Base-by-base conservation (phyloP, 2,113 vertebrate genomes). In the Hippocampus mohnikei region DNA sequence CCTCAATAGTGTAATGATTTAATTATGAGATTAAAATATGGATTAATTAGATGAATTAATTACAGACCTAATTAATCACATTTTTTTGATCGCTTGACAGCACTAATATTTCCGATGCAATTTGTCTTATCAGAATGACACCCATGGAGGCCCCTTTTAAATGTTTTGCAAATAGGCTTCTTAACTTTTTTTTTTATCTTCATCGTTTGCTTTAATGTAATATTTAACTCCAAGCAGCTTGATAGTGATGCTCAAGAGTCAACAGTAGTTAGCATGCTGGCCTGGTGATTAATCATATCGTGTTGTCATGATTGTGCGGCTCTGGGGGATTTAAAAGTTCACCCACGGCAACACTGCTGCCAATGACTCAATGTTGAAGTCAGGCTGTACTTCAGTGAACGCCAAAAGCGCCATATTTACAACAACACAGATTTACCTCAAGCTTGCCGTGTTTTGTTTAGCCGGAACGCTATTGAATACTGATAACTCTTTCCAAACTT, bases 281-380 rank as follows among this genome's bases (percentile, higher is more conserved):
- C 67, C 52, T 63, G 64, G 70, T 73, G 75, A 60, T 82, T 68
- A 79, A 58, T 83, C 53, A 33, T 27, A 72, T 27, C 10, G 3
- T 12, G n/a, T 23, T 63, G 37, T 63, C 40, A 13, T 42, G 61
- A 23, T 3, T n/a, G 37, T 63, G 21, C 23, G 37, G 23, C 61
- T 63, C 61, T 63, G 83, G 84, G 89, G 88, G 67, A 76, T 77
- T 69, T 81, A 79, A 87, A 77, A 81, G 82, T 78, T 84, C 53
- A 70, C 81, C 82, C 75, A 84, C 78, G 16, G 15, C 15, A 29
- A 16, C 58, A 37, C 8, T 60, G 8, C 13, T 1, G 27, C 27
- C 27, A 8, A 18, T 18, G 58, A 60, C 58, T 60, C 58, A 29
- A 60, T 18, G 16, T 18, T 16, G 27, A 27, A 46, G 42, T 25